A percentile compares a stretch with the other conserved stretches of the same genome.
phyloP scores from a whole-genome alignment of 2,113 vertebrate species.

The Tringa solitaria region DNA sequence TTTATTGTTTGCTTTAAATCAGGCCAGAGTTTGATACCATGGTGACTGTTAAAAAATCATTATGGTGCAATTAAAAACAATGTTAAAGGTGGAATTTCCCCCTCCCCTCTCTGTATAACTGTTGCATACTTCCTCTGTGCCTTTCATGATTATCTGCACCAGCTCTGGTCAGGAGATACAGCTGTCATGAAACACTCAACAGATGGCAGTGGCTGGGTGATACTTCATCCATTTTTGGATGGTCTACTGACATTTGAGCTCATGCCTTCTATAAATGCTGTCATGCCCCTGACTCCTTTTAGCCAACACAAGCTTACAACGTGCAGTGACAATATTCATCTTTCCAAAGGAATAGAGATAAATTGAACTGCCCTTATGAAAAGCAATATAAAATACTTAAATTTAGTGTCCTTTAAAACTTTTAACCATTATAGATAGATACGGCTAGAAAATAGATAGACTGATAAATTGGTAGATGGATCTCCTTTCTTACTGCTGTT shows the following conservation, averaged over 20 bases:
- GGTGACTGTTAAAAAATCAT: conserved; percentile 77
- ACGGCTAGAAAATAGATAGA: conserved; percentile 52
- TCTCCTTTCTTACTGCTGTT: conserved; percentile 56
- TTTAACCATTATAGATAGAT: conserved; percentile 67
- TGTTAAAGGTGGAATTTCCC: conserved; percentile 60
- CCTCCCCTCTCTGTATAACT: neutral
- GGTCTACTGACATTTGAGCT: conserved; percentile 66
- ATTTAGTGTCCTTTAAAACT: conserved; percentile 69
- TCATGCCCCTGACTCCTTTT: conserved; percentile 64
- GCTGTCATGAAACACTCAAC: conserved; percentile 79
- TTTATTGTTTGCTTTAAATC: conserved; percentile 76
- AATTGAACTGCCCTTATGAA: conserved; percentile 68
- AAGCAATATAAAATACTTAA: conserved; percentile 63
- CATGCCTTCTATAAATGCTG: conserved; percentile 66
- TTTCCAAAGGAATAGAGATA: conserved; percentile 65
- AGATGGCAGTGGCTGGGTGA: conserved; percentile 71
- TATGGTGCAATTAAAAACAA: conserved; percentile 76
- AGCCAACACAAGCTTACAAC: conserved; percentile 54
- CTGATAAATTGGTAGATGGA: conserved; percentile 55
- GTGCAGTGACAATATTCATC: conserved; percentile 66
- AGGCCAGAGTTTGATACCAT: conserved; percentile 55
- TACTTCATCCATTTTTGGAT: conserved; percentile 68
- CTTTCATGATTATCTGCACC: conserved; percentile 65
- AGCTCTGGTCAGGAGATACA: conserved; percentile 72
- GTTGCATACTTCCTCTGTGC: conserved; percentile 25